A percentile compares a stretch with the other conserved stretches of the same genome.
These are phyloP conservation scores for Plestiodon gilberti DNA, from an alignment of 2,113 vertebrate genomes.

Conservation along the genomic window DNA sequence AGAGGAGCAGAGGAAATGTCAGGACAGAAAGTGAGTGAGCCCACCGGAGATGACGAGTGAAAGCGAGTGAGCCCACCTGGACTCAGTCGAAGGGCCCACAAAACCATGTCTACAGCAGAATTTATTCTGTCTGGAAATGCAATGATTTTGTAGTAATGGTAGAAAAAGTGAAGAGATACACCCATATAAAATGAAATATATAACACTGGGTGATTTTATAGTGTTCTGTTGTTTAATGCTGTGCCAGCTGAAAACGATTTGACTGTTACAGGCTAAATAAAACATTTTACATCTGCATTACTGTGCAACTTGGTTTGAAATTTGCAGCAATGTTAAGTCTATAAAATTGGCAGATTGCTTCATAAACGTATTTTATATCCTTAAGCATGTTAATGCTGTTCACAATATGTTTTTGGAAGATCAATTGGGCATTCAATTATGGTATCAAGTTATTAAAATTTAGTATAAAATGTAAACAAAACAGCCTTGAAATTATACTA, in stretches of 20 bases:
- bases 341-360: slow-evolving; percentile 77
- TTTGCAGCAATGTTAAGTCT: slow-evolving; percentile 34
- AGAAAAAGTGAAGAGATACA: not conserved
- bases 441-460: slow-evolving; percentile 74
- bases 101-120: too few species aligned
- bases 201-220: not conserved
- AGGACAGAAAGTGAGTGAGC: too few species aligned
- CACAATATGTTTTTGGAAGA: slow-evolving; percentile 74
- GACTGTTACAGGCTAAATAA: slow-evolving; percentile 21
- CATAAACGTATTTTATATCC: slow-evolving; percentile 79
- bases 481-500: slow-evolving; percentile 47
- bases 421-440: slow-evolving; percentile 64
- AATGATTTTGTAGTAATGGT: too few species aligned
- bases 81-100: too few species aligned
- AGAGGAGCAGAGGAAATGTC: too few species aligned
- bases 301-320: slow-evolving; percentile 18
- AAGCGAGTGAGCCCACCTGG: too few species aligned
- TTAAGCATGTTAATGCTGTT: slow-evolving; percentile 81
- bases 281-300: slow-evolving; percentile 5
- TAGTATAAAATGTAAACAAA: slow-evolving; percentile 71
- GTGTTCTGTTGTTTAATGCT: not conserved
- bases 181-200: not conserved
- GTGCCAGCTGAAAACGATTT: not conserved
- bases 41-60: too few species aligned
- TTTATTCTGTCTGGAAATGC: too few species aligned